These are phyloP conservation scores for Chionodraco myersi DNA, from an alignment of 2,113 vertebrate species.

Conservation along the genomic window DNA sequence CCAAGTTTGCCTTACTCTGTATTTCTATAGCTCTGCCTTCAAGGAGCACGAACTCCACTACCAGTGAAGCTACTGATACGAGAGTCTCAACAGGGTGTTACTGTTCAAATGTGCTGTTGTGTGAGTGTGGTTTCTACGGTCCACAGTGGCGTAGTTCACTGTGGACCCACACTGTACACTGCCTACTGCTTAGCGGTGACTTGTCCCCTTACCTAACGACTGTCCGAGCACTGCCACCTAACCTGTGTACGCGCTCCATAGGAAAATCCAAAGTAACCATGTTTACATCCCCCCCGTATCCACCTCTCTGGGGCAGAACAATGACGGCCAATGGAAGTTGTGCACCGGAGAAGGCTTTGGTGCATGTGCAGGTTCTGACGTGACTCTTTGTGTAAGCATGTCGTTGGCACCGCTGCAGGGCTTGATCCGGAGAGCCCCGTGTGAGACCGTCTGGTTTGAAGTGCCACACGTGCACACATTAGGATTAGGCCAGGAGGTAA, in stretches of 20 bases:
- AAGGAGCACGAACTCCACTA: conserved; percentile 47
- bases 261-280: conserved; percentile 46
- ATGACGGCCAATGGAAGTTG: not conserved
- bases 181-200: conserved; percentile 56
- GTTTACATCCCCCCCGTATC: conserved; percentile 27
- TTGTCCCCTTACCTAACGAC: conserved; percentile 4
- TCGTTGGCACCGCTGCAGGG: not conserved
- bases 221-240: conserved; percentile 12
- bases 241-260: conserved; percentile 18
- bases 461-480: not conserved
- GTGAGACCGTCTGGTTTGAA: too few relatives aligned
- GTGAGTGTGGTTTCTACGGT: conserved; percentile 10
- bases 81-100: conserved; percentile 66
- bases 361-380: not conserved
- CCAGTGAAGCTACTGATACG: conserved; percentile 58
- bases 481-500: not conserved
- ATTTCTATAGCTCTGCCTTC: conserved; percentile 67
- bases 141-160: conserved; percentile 30
- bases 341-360: not conserved
- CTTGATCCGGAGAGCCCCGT: conserved; percentile 1
- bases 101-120: not conserved
- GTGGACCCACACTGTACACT: conserved; percentile 47
- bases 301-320: not conserved
- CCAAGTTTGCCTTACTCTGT: conserved; percentile 77
- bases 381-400: not conserved